Base-by-base conservation (phyloP, 2,797 vertebrate genomes). In the Sebastes nivosus region DNA sequence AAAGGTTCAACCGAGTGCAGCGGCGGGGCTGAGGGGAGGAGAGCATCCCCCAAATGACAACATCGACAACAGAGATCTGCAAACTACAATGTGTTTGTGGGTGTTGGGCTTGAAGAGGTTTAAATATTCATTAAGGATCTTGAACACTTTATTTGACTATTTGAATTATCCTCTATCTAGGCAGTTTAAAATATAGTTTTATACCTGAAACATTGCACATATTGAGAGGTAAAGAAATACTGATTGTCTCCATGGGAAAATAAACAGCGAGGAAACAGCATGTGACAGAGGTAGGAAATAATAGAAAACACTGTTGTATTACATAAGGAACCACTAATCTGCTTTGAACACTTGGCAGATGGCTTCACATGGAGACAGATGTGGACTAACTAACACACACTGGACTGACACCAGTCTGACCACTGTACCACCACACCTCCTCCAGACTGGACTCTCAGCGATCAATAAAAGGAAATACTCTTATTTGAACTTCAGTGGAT, bases 301-400 rank as follows among this genome's bases (percentile, higher is more conserved):
- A 81, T 3, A 50, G 16, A 50, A 63, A 58, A 46, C 1, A 75
- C 9, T 67, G 55, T 6, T 27, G 29, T 57, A 13, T 80, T 80
- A 76, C 72, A 69, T 73, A 77, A 81, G 68, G 11, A 66, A 66
- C 14, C 38, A 29, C 42, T 79, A 84, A 87, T 84, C 79, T 76
- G 68, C 72, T 74, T 24, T 54, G 25, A 87, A 79, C 68, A 38
- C 46, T 27, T 18, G 65, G 60, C 82, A 87, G 86, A 84, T 87
- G 86, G 79, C 59, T 73, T 18, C 55, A 58, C 75, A 67, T 57
- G 34, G 20, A 67, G 29, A 81, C 78, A 87, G 78, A 81, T 84
- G 81, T 81, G 67, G 30, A 50, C 29, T 5, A 54, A 71, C 52
- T 46, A 42, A 75, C 71, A 46, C 42, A 75, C 71, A 46, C 42